Conservation (phyloP, 2,888 invertebrate genomes). For the Zaprionus obscuricornis region DNA sequence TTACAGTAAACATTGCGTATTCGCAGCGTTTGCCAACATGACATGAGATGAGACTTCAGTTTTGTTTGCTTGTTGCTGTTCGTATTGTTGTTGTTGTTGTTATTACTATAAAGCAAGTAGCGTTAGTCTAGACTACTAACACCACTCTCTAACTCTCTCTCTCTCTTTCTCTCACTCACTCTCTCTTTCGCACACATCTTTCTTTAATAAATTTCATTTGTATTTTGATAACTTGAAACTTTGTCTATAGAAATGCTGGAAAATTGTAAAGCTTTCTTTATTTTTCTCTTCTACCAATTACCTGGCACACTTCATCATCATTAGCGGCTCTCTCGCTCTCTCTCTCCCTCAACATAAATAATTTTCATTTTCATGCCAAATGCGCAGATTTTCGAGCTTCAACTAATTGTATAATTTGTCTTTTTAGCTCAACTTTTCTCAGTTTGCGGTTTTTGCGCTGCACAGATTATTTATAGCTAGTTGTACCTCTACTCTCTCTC, state of each 20-base stretch:
- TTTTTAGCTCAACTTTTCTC: conserved; percentile 25
- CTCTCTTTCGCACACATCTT: conserved; percentile 9
- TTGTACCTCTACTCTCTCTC: not conserved
- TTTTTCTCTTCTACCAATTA: conserved; percentile 3
- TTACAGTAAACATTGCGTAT: conserved; percentile 63
- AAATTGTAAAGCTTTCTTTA: conserved; percentile 21
- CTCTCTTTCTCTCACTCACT: not conserved
- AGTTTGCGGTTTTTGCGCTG: not conserved
- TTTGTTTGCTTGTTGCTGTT: conserved; percentile 6
- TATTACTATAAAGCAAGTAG: conserved; percentile 67
- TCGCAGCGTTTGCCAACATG: conserved; percentile 46
- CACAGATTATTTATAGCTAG: conserved; percentile 29
- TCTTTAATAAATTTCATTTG: conserved; percentile 66
- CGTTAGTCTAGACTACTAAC: conserved; percentile 63
- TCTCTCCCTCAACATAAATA: conserved; percentile 47
- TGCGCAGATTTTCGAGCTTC: conserved; percentile 48
- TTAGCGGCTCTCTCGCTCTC: conserved; percentile 35
- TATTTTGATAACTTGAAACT: conserved; percentile 70
- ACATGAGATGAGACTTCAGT: conserved; percentile 24
- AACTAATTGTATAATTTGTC: conserved; percentile 71
- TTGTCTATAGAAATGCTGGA: conserved; percentile 59
- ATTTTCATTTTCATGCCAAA: conserved; percentile 44
- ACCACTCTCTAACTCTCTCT: not conserved
- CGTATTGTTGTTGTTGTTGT: conserved; percentile 48
- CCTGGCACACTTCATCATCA: conserved; percentile 65